Evolutionary conservation across 30 jellyfish, hydroid and myxozoan genomes (phyloP).

Genomic region (Aurelia aurita complex sp. Pacific): DNA sequence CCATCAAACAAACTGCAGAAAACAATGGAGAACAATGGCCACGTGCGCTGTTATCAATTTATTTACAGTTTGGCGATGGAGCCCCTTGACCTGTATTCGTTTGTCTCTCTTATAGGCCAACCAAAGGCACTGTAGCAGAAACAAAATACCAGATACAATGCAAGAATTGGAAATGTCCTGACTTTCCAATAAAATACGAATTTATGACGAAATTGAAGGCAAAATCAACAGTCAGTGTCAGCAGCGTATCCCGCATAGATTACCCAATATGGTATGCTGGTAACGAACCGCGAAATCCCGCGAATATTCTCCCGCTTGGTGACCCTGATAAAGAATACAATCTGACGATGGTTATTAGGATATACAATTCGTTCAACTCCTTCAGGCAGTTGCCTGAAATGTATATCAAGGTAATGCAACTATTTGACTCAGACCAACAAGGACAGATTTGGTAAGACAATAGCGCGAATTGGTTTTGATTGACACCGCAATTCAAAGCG

Average conservation of each 20-base stretch:
- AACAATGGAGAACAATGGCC: too few relatives aligned
- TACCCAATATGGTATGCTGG: slow-evolving; percentile 66
- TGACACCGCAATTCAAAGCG: too few relatives aligned
- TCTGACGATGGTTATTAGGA: slow-evolving; percentile 44
- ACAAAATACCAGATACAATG: slow-evolving; percentile 71
- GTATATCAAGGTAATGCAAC: slow-evolving; percentile 41
- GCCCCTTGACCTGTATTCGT: not conserved
- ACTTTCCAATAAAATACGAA: slow-evolving; percentile 56
- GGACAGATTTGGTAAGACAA: too few relatives aligned
- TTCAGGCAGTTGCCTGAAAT: slow-evolving; percentile 21
- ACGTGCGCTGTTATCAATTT: too few relatives aligned
- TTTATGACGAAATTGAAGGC: slow-evolving; percentile 56
- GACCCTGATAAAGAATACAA: slow-evolving; percentile 53
- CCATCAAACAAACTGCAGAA: too few relatives aligned
- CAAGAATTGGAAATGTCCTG: slow-evolving; percentile 64
- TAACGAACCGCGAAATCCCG: slow-evolving; percentile 59
- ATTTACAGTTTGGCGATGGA: too few relatives aligned
- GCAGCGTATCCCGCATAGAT: slow-evolving; percentile 29
- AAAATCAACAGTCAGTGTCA: slow-evolving; percentile 3
- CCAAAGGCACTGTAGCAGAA: slow-evolving; percentile 46
- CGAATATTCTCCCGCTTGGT: slow-evolving; percentile 70
- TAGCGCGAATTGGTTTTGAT: too few relatives aligned
- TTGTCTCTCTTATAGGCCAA: slow-evolving; percentile 35
- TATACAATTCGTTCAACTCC: slow-evolving; percentile 63
- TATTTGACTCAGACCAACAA: too few relatives aligned